Conservation (phyloP, 2,888 invertebrate genomes). For the Schizaphis graminum region DNA sequence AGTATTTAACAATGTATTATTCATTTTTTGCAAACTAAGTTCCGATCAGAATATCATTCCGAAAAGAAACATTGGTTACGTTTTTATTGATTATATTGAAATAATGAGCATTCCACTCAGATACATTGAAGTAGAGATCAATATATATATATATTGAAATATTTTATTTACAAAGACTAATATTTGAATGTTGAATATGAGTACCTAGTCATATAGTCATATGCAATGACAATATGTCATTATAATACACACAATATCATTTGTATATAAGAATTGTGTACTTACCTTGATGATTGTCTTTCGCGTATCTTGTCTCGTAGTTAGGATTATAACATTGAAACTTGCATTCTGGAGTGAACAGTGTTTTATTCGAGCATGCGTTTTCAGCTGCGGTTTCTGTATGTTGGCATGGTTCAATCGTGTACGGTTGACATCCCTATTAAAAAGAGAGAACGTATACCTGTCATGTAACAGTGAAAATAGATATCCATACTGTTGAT, state of each 20-base stretch:
- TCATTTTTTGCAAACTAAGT: not conserved
- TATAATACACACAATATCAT: not conserved
- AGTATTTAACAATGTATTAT: not conserved
- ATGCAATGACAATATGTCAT: not conserved
- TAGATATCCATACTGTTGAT: not conserved
- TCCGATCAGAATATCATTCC: not conserved
- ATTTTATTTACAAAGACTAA: not conserved
- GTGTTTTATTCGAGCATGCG: constrained; percentile 27
- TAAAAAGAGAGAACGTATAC: not conserved
- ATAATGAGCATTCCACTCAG: not conserved
- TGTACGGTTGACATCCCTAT: constrained; percentile 65
- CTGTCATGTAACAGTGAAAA: not conserved
- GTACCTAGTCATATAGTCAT: no score
- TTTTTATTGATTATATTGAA: not conserved
- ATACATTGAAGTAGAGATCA: not conserved
- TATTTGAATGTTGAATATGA: not conserved
- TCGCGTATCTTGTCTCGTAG: not conserved
- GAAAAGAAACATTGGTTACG: not conserved
- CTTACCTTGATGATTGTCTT: constrained; percentile 52
- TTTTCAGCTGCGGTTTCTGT: not conserved
- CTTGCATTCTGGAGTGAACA: constrained; percentile 34
- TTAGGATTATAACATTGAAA: constrained; percentile 9
- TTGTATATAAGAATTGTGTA: not conserved
- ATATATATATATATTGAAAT: not conserved
- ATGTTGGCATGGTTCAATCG: constrained; percentile 60